Conservation (phyloP, 2,888 invertebrate genomes). For the Spialia ferax region DNA sequence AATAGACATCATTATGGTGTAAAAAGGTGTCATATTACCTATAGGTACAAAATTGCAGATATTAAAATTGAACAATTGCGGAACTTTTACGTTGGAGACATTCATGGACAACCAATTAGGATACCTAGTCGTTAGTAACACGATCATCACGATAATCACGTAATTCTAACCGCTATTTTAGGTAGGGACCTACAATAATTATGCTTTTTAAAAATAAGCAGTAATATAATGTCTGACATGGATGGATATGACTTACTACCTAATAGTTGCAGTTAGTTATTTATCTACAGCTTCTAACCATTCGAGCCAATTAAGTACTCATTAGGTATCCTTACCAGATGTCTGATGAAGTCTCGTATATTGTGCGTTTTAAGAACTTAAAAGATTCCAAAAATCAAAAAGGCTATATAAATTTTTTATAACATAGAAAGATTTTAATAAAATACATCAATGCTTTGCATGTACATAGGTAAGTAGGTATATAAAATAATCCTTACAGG, state of each 20-base stretch:
- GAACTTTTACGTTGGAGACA: no score
- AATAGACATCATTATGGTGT: not conserved
- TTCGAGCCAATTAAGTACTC: not conserved
- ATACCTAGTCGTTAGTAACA: not conserved
- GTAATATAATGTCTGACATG: no score
- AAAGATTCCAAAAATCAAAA: not conserved
- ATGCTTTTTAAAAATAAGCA: not conserved
- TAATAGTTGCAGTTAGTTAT: not conserved
- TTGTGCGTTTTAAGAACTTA: not conserved
- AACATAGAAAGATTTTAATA: not conserved
- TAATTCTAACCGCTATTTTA: not conserved
- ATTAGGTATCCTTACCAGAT: conserved; percentile 10
- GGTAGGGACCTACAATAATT: no score
- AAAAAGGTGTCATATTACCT: not conserved
- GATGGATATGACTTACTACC: no score
- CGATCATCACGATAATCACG: no score
- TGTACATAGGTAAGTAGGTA: not conserved
- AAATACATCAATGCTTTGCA: conserved; percentile 26
- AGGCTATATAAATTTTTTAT: not conserved
- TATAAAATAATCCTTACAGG: conserved; percentile 24
- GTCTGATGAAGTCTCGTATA: not conserved
- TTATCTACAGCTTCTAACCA: not conserved
- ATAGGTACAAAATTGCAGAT: no score
- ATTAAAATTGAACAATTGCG: no score
- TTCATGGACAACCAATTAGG: not conserved